A percentile compares a stretch with the other conserved stretches of the same genome.
Evolutionary conservation across 2,797 vertebrate genomes (phyloP).

Genomic region (Fratercula arctica): DNA sequence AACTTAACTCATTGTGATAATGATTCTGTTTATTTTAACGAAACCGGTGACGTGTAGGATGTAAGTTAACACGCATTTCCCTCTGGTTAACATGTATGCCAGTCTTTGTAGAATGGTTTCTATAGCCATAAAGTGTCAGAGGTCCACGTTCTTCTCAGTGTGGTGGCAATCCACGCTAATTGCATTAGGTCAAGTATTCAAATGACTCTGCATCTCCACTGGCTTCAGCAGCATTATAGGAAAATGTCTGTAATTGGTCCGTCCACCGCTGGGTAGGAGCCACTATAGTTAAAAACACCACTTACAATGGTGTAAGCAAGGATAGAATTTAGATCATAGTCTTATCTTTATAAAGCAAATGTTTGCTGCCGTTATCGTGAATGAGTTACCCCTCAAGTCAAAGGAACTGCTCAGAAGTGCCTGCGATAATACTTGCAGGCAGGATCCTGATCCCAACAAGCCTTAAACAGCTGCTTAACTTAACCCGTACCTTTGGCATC

Average conservation of each 20-base stretch:
- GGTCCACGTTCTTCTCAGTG: not conserved
- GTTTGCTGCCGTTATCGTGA: not conserved
- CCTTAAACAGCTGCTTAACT: not conserved
- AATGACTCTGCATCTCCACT: not conserved
- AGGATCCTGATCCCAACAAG: not conserved
- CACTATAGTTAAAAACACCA: not conserved
- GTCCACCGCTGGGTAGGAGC: not conserved
- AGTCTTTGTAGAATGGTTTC: not conserved
- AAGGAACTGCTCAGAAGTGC: not conserved
- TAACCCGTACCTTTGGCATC: not conserved
- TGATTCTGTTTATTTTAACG: slow-evolving; percentile 12
- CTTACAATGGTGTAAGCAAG: not conserved
- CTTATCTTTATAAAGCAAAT: slow-evolving; percentile 18
- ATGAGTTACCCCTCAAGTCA: slow-evolving; percentile 1
- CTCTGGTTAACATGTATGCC: not conserved
- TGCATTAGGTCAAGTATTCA: not conserved
- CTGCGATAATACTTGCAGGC: not conserved
- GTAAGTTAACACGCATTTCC: not conserved
- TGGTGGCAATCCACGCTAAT: not conserved
- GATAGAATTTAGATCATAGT: not conserved
- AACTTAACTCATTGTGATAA: slow-evolving; percentile 16
- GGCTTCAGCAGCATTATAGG: not conserved
- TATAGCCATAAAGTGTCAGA: not conserved
- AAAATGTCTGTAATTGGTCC: not conserved
- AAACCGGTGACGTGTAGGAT: not conserved